A percentile compares a stretch with the other conserved stretches of the same genome.
These are phyloP conservation scores for Diadophis punctatus DNA, from an alignment of 2,113 vertebrate genomes.

Conservation along the genomic window DNA sequence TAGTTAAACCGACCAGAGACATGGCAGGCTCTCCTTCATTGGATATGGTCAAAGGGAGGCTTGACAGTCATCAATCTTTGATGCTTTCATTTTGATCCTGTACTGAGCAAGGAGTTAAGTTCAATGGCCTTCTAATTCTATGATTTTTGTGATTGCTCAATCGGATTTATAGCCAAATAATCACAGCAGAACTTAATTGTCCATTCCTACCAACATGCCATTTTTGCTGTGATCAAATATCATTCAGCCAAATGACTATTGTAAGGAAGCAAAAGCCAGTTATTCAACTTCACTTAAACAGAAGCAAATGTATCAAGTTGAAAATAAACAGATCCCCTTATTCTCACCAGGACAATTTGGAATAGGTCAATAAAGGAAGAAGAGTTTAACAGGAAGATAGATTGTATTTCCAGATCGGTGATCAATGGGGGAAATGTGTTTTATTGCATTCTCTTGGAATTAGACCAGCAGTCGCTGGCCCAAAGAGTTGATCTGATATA, in stretches of 20 bases:
- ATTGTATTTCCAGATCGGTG: conserved; percentile 61
- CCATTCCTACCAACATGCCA: background rate
- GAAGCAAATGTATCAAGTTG: conserved; percentile 35
- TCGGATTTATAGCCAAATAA: background rate
- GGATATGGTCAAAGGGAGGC: background rate
- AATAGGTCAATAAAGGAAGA: conserved; percentile 39
- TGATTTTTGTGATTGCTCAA: background rate
- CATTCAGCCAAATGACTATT: background rate
- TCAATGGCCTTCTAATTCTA: background rate
- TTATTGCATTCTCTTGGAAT: conserved; percentile 15
- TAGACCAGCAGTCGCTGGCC: conserved; percentile 30
- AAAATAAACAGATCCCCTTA: conserved; percentile 15
- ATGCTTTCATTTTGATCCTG: background rate
- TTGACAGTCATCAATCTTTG: background rate
- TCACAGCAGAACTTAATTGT: background rate
- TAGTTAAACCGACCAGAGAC: background rate
- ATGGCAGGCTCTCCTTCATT: background rate
- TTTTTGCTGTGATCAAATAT: background rate
- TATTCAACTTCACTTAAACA: conserved; percentile 34
- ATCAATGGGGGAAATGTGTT: conserved; percentile 42
- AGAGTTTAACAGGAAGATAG: conserved; percentile 11
- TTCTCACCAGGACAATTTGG: conserved; percentile 31
- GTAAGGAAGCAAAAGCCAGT: background rate
- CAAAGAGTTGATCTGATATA: conserved; percentile 6
- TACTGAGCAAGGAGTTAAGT: background rate